Base-by-base conservation (phyloP, 2,888 invertebrate species). In the Leucophora obtusa region DNA sequence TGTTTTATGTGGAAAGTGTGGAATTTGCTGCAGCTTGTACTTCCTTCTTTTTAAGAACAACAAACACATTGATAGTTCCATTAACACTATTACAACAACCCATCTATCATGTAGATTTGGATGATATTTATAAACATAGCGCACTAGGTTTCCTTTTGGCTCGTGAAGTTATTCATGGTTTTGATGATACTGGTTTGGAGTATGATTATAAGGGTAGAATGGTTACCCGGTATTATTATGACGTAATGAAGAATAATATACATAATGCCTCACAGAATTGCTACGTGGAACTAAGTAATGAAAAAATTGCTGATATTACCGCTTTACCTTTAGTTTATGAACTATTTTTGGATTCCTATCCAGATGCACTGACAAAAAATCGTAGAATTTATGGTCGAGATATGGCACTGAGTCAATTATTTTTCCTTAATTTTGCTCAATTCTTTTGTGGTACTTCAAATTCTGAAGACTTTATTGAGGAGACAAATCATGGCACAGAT, bases 351-450 rank as follows among this genome's bases (percentile, higher is more conserved):
- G 50, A 69, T 1, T 17, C 54, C 0, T 10, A 70, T 15, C 73
- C 73, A 1, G 77, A 76, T 0, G 60, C 65, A 0, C 2, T 51
- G 2, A 62, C 7, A 8, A 69, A 60, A 17, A 70, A 59, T 11
- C 38, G 59, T 1, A 38, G 24, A 2, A 2, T 80, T 8, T 54
- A 80, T 54, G 63, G 69, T 21, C 15, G 1, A 0, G 59, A 73
- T 15, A 47, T 77, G 4, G 6, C 81, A 0, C 1, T 33, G 54
- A 28, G 17, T 6, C 53, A 73, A 43, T 18, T 81, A 4, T 84
- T 84, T 60, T 84, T 84, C 54, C 78, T 83, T 1, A 84, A 84
- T 60, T 84, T 84, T 24, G 83, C 83, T 18, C 84, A 84, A 69
- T 84, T 84, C 73, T 85, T 84, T 62, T 85, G 85, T 54, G 83